Percentiles rank a stretch among this genome's conserved stretches.
These are phyloP conservation scores for Harpegnathos saltator DNA, from an alignment of 1,140 invertebrate species.

Conservation along the genomic window DNA sequence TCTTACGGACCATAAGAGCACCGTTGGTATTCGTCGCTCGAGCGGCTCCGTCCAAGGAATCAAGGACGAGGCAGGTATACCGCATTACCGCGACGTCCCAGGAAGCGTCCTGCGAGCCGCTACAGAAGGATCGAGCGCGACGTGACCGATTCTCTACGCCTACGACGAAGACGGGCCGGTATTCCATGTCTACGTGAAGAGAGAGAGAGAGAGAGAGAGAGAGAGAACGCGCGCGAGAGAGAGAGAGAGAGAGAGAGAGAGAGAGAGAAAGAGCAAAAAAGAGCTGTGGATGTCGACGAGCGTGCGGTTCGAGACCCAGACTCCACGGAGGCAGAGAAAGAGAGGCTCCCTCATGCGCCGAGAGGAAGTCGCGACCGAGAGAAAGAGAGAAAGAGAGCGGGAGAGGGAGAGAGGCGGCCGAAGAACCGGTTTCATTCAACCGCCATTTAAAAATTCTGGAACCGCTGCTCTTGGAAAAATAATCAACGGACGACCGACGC, in stretches of 20 bases:
- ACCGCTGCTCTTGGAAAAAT: slow-evolving; percentile 80
- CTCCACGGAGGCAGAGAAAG: slow-evolving; percentile 60
- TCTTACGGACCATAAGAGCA: slow-evolving; percentile 12
- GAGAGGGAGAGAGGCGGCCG: slow-evolving; percentile 16
- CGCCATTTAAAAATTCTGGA: slow-evolving; percentile 79
- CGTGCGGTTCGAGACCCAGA: slow-evolving; percentile 47
- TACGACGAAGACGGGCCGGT: not conserved
- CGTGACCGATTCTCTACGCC: slow-evolving; percentile 29
- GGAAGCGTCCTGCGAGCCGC: slow-evolving; percentile 33
- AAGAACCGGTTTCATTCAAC: slow-evolving; percentile 83
- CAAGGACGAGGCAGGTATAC: slow-evolving; percentile 66
- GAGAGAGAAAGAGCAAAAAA: not conserved
- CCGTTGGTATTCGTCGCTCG: slow-evolving; percentile 59
- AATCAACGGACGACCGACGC: slow-evolving; percentile 78
- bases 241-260: not conserved
- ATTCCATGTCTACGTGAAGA: not conserved
- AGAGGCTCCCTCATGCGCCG: slow-evolving; percentile 65
- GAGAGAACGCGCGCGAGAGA: not conserved
- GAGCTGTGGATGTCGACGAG: slow-evolving; percentile 24
- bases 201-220: not conserved
- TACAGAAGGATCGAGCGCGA: slow-evolving; percentile 41
- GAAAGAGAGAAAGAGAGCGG: slow-evolving; percentile 21
- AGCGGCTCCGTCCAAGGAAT: slow-evolving; percentile 59
- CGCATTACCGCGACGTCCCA: slow-evolving; percentile 45
- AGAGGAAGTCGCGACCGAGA: not conserved